Base-by-base conservation (phyloP, 2,797 vertebrate genomes). In the Anguilla pacifica region DNA sequence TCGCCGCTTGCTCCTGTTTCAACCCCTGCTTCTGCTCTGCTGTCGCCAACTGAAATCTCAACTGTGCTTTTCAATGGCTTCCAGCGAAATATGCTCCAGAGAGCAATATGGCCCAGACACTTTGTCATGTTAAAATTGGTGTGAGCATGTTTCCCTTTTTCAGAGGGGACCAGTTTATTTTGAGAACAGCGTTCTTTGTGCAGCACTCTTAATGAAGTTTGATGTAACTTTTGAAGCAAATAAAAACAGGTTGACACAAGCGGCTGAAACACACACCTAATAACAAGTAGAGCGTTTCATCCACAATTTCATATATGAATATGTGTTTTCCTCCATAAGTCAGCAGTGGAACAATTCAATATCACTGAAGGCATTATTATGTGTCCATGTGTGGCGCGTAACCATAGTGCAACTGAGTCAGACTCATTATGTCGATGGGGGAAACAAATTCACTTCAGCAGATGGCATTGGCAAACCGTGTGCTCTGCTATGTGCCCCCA, bases 21-120 rank as follows among this genome's bases (percentile, higher is more conserved):
- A 13, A 67, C 6, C 22, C n/a, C n/a, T 67, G 64, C 64, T 67
- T 6, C 53, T 28, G 17, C 46, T 43, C 19, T 19, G 43, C 7
- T 39, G 72, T 85, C 84, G 77, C 85, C 82, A 7, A 49, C 70
- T 49, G 85, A 88, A 87, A 88, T 51, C 72, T 43, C 15, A 64
- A 72, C 85, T 31, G 35, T 55, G 61, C 85, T 86, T 88, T 77
- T 89, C 89, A 93, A n/a, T 89, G 79, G 85, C 46, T 89, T 89
- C 64, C 22, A 81, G 53, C 31, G 61, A 87, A 92, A 91, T 87
- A 89, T 89, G 90, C 81, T 64, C 19, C 43, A 43, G 31, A 77
- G 31, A 43, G 35, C 35, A 77, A 77, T 77, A 28, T 6, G 13
- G 72, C 6, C 35, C 72, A 43, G 35, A 43, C 72, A 39, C 72